These are phyloP conservation scores for Melieria crassipennis DNA, from an alignment of 2,888 invertebrate species.

Conservation along the genomic window DNA sequence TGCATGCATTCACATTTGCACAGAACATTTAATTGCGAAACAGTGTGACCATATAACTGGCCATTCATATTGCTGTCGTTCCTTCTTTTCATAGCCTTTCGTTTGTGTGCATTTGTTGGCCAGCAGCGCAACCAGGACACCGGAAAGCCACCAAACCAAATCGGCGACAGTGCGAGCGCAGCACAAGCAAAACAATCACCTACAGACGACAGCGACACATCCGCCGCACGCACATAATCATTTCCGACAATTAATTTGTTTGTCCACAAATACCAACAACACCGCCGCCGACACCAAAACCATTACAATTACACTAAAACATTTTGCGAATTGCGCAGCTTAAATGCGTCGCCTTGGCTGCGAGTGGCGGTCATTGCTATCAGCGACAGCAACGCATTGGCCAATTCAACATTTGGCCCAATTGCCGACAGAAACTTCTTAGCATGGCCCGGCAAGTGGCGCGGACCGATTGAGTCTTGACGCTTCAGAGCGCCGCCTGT, in stretches of 20 bases:
- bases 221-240: conserved; percentile 13
- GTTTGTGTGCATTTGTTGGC: no score
- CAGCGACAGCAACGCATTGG: neutral
- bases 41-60: no score
- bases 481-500: neutral
- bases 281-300: conserved; percentile 16
- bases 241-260: conserved; percentile 26
- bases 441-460: neutral
- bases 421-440: conserved; percentile 14
- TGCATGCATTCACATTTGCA: no score
- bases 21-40: no score
- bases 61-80: no score
- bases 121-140: no score
- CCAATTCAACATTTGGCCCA: conserved; percentile 26
- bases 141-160: no score
- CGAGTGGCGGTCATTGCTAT: neutral
- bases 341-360: conserved; percentile 3
- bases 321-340: conserved; percentile 17
- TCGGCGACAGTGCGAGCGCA: no score
- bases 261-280: conserved; percentile 22
- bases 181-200: no score
- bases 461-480: neutral
- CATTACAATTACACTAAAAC: conserved; percentile 18
- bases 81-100: no score
- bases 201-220: conserved; percentile 3